Evolutionary conservation across 2,797 vertebrate species (phyloP), one percentile per base, ranked within the genome.

Genomic region (Tarsius wallacei): DNA sequence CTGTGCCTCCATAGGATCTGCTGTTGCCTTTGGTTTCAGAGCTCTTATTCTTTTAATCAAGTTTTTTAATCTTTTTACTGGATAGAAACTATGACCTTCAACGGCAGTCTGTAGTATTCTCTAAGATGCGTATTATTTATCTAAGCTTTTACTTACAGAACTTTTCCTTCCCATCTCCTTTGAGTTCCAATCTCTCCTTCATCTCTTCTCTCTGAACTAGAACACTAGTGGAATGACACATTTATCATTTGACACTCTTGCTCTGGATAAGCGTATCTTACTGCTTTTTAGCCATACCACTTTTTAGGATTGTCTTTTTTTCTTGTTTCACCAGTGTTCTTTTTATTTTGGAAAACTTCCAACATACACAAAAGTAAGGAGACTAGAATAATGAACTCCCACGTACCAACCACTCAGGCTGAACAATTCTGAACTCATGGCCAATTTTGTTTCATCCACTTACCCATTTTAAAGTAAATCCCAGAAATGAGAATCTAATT

Each of bases 11-110:
- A 16, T n/a, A 82, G 77, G 36, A 91, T 66, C 19, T 89, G 68
- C 47, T 61, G 59, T 70, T 93, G 83, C 82, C 83, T 96, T 91
- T 80, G 28, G 22, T 85, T 77, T 92, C 47, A 91, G 59, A 81
- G n/a, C 84, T 47, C 68, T 82, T 70, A 71, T 12, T 78, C 57
- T 82, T 92, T 84, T 21, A 70, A 82, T 83, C 36, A 89, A 78
- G 47, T 49, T 76, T 88, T 42, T 74, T 66, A 14, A 86, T 28
- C 51, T 61, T 90, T 88, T 61, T 68, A 93, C 36, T 93, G 93
- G 82, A 95, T 1, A 87, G 68, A 96, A 94, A 86, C 49, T n/a
- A 90, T 51, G 51, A 87, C 36, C 26, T 82, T 78, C 49, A 84
- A 0, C 93, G 42, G 28, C 26, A 82, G 31, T 93, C 8, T 82